These are phyloP conservation scores for Oscheius sp. DNA, from an alignment of 2,888 invertebrate species.

Conservation along the genomic window DNA sequence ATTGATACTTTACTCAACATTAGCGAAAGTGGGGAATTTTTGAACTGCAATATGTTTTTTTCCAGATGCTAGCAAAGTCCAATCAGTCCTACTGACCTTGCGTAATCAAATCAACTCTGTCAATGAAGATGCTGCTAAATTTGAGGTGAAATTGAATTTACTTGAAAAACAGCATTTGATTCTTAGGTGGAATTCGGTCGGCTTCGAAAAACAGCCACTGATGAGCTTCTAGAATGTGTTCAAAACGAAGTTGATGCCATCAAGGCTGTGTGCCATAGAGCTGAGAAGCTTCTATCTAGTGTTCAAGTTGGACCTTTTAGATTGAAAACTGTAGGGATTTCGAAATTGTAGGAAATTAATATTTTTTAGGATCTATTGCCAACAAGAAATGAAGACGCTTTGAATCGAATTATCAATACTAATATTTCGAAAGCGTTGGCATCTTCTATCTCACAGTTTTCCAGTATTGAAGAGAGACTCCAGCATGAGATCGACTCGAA, in stretches of 20 bases:
- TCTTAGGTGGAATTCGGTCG: conserved; percentile 55
- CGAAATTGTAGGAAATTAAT: background rate
- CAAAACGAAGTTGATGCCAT: conserved; percentile 57
- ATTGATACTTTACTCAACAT: conserved; percentile 59
- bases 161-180: background rate
- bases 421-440: conserved; percentile 48
- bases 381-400: conserved; percentile 39
- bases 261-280: conserved; percentile 55
- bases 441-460: conserved; percentile 47
- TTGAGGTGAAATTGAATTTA: conserved; percentile 32
- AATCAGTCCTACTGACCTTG: conserved; percentile 34
- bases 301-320: conserved; percentile 48
- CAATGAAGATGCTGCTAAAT: conserved; percentile 47
- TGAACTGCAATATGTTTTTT: no score
- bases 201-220: conserved; percentile 52
- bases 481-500: conserved; percentile 48
- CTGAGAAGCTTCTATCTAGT: conserved; percentile 51
- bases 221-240: conserved; percentile 49
- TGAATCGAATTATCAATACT: conserved; percentile 48
- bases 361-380: conserved; percentile 44
- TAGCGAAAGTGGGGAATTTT: conserved; percentile 37
- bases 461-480: conserved; percentile 42
- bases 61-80: conserved; percentile 50
- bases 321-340: conserved; percentile 42
- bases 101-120: conserved; percentile 39